phyloP scores from a whole-genome alignment of 2,113 vertebrate species.

The Scalopus aquaticus region DNA sequence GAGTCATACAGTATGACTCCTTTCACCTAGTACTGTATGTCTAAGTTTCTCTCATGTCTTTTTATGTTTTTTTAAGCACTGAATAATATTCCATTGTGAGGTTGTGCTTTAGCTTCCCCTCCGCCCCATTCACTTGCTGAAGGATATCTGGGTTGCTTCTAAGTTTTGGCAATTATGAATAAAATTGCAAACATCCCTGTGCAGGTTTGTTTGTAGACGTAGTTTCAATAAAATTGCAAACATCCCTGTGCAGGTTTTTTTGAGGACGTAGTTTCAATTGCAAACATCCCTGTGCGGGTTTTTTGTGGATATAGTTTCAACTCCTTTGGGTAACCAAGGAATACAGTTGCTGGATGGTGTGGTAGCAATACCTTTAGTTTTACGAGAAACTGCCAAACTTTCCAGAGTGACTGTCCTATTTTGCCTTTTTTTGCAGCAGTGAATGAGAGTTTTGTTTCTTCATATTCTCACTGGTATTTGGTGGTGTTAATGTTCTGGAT shows the following conservation, averaged over 20 bases:
- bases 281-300: not conserved
- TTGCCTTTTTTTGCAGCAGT: not conserved
- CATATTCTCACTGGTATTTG: not conserved
- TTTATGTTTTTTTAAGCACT: not conserved
- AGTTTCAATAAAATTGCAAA: not conserved
- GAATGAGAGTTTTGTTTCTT: not conserved
- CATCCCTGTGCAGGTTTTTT: not conserved
- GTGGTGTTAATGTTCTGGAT: not conserved
- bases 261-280: not conserved
- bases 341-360: not conserved
- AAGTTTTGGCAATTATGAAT: not conserved
- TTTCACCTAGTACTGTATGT: not conserved
- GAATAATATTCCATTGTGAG: not conserved
- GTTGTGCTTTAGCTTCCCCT: not conserved
- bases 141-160: not conserved
- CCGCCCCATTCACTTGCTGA: not conserved
- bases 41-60: not conserved
- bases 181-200: not conserved
- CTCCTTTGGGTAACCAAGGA: not conserved
- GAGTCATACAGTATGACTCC: not conserved
- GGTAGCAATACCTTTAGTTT: not conserved
- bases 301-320: not conserved
- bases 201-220: not conserved
- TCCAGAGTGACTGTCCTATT: not conserved
- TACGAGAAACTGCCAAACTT: not conserved